Evolutionary conservation across 2,888 invertebrate species (phyloP), one percentile per base, ranked within the genome.

Genomic region (Ganaspis brasiliensis): DNA sequence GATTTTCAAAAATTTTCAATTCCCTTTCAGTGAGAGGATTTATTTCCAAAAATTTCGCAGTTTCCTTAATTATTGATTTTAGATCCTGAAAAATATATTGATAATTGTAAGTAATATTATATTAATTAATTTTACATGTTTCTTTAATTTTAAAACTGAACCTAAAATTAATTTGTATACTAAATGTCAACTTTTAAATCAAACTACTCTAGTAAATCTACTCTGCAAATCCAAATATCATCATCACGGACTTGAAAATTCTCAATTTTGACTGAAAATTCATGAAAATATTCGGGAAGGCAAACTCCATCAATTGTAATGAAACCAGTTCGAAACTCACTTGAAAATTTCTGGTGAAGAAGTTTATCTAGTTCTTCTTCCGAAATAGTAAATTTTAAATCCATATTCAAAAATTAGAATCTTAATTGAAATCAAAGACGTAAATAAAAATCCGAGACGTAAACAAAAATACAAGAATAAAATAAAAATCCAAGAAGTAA

Each of bases 211-310:
- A n/a, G n/a, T n/a, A n/a, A n/a, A n/a, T n/a, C n/a, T n/a, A n/a
- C n/a, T n/a, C 92, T 93, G 81, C 92, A 92, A 1, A 94, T 91
- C 93, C 93, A 94, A 31, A 93, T 85, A 80, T 94, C 94, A 59
- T 93, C 92, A 26, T 93, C 91, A 5, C 90, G 86, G 3, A 93
- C 92, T 74, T 92, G 87, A 85, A 93, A 92, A 79, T 92, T 89
- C 67, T 91, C 90, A 35, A 93, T 92, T 10, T 87, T 87, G 21
- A 91, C 87, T 9, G 90, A 88, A 78, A 92, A 89, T 40, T 92
- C 88, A 26, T 86, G 77, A 77, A 90, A 93, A 79, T 91, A 87
- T 74, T 90, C 85, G 0, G 93, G 92, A 83, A 93, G 83, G n/a
- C 92, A 91, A 35, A 90, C 87, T 8, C 91, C 92, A 16, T 91